Base-by-base conservation (phyloP, 1,140 invertebrate species). In the Dendrolimus kikuchii region DNA sequence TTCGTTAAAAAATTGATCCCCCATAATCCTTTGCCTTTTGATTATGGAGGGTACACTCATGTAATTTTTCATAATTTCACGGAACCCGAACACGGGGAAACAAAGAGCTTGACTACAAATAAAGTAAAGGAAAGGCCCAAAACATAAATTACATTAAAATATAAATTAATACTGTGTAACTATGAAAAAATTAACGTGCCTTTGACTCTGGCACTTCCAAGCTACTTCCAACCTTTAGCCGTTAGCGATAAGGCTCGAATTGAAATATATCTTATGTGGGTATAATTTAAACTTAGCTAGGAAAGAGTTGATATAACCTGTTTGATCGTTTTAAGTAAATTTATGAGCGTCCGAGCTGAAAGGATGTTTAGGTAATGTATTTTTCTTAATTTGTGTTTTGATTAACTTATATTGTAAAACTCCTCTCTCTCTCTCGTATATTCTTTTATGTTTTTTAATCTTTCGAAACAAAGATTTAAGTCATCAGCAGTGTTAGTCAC, bases 121-220 rank as follows among this genome's bases (percentile, higher is more conserved):
- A 50, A 58, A 67, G 60, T 63, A 76, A 68, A 70, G 71, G 59
- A 64, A 60, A 68, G 52, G 10, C 55, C 50, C 51, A 53, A 50
- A 61, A 68, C 64, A 80, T 84, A 81, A 84, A 84, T 84, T 81
- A 84, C 78, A 84, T 84, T 84, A 79, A 68, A 84, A 84, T 84
- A 81, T 80, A 83, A 83, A 83, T 83, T 80, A 80, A 76, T 75
- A 74, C 60, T 66, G 75, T 74, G 67, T 62, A 70, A 77, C 68
- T 77, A 77, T 81, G 65, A 53, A 55, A 47, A 53, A 53, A n/a
- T 46, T 10, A 23, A 23, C 23, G 23, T 23, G 23, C 23, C 23
- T 23, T 23, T 23, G 23, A 53, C 50, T 38, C 23, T 2, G 2
- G 9, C 46, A 40, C 7, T 46, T 45, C 37, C 9, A 53, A 23